Evolutionary conservation across 2,888 invertebrate species (phyloP).

Genomic region (Watsonalla binaria): DNA sequence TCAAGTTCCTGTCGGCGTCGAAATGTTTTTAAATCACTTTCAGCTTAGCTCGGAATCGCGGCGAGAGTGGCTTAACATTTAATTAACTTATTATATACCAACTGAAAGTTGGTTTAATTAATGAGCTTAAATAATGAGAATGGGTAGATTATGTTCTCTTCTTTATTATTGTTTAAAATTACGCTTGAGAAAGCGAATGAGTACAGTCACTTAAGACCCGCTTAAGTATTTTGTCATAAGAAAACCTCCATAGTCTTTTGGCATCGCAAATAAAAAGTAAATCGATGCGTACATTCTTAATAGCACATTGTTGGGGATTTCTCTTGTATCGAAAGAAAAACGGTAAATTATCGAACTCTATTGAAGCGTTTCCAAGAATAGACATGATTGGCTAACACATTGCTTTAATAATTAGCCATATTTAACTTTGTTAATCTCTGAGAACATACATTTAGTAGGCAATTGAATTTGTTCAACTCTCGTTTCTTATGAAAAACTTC

Average conservation of each 20-base stretch:
- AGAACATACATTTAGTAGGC: conserved; percentile 41
- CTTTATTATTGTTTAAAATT: conserved; percentile 46
- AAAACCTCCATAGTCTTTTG: conserved; percentile 3
- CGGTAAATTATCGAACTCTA: conserved; percentile 54
- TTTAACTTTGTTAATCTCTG: conserved; percentile 38
- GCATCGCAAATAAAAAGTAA: conserved; percentile 12
- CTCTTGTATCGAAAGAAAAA: conserved; percentile 44
- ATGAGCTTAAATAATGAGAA: conserved; percentile 35
- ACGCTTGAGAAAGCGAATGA: conserved; percentile 57
- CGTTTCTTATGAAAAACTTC: conserved; percentile 51
- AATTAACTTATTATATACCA: conserved; percentile 55
- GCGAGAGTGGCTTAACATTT: conserved; percentile 45
- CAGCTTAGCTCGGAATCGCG: conserved; percentile 54
- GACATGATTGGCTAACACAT: conserved; percentile 46
- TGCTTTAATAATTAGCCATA: conserved; percentile 30
- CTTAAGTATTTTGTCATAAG: background rate
- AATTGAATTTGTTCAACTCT: conserved; percentile 59
- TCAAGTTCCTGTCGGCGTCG: too few species aligned
- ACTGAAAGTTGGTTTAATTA: conserved; percentile 64
- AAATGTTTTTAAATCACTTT: conserved; percentile 44
- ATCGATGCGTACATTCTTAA: conserved; percentile 9
- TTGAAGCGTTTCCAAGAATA: conserved; percentile 59
- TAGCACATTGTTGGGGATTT: conserved; percentile 32
- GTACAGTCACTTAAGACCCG: conserved; percentile 15
- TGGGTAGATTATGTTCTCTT: conserved; percentile 42